Conservation (phyloP, 2,797 vertebrate species). For the Chelon auratus region DNA sequence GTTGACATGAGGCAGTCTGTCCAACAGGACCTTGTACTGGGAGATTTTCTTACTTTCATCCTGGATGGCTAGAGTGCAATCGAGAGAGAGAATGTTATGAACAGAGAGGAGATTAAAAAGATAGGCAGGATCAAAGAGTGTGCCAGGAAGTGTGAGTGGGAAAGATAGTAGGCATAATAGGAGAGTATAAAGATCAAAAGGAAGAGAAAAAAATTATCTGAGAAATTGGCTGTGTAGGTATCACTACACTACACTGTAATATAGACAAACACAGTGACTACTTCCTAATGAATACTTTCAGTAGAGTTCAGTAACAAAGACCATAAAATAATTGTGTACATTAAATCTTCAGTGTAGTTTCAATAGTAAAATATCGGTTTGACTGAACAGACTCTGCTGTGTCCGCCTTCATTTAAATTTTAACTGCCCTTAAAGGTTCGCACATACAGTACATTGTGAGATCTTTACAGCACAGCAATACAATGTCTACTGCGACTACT, state of each 20-base stretch:
- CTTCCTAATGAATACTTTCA: not conserved
- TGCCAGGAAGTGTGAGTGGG: not conserved
- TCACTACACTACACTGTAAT: not conserved
- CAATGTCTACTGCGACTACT: not conserved
- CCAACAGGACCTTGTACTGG: constrained; percentile 86
- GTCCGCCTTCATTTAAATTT: too few relatives aligned
- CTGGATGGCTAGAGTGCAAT: constrained; percentile 76
- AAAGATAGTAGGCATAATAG: not conserved
- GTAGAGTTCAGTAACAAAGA: constrained; percentile 5
- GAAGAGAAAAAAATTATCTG: constrained; percentile 30
- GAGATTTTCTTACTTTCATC: constrained; percentile 84
- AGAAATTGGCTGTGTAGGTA: constrained; percentile 1
- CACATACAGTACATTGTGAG: not conserved
- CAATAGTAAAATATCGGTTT: not conserved
- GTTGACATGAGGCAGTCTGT: constrained; percentile 89
- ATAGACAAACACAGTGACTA: constrained; percentile 4
- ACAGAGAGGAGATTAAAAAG: not conserved
- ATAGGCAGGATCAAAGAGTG: constrained; percentile 7
- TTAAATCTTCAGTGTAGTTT: not conserved
- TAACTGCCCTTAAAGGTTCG: not conserved
- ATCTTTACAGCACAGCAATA: not conserved
- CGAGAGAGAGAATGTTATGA: constrained; percentile 20
- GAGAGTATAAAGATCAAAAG: not conserved
- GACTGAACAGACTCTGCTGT: too few relatives aligned
- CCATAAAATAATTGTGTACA: too few relatives aligned